These are phyloP conservation scores for Epirrita christyi DNA, from an alignment of 2,888 invertebrate species.

Conservation along the genomic window DNA sequence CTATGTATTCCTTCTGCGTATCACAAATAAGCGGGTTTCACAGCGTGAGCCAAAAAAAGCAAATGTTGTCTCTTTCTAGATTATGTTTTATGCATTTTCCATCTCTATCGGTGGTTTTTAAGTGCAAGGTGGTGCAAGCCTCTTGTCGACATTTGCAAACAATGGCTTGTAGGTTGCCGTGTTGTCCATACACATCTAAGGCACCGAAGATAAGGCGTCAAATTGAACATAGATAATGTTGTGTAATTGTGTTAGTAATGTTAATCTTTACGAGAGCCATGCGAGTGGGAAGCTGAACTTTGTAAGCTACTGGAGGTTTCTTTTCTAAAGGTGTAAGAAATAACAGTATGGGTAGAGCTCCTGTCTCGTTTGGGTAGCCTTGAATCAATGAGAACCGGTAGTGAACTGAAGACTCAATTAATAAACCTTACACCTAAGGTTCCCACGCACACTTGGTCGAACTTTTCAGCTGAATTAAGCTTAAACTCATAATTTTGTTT, in stretches of 20 bases:
- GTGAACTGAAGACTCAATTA: no score
- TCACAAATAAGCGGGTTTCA: constrained; percentile 45
- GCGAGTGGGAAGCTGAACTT: constrained; percentile 6
- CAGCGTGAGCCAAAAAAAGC: constrained; percentile 22
- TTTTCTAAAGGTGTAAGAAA: no score
- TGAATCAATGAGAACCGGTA: no score
- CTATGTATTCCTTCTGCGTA: constrained; percentile 46
- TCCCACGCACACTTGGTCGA: no score
- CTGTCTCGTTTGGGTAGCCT: no score
- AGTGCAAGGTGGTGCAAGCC: constrained; percentile 62
- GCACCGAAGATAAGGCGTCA: constrained; percentile 68
- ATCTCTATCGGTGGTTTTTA: constrained; percentile 45
- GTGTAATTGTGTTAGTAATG: constrained; percentile 33
- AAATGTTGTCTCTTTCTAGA: constrained; percentile 24
- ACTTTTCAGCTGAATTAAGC: no score
- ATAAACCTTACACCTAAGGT: no score
- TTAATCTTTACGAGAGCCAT: constrained; percentile 11
- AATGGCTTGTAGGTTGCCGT: constrained; percentile 78
- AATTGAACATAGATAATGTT: constrained; percentile 62
- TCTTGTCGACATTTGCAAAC: constrained; percentile 80
- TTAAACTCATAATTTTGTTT: no score
- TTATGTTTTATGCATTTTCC: constrained; percentile 38
- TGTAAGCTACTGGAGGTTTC: neutral
- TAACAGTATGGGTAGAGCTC: no score
- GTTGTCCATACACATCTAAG: constrained; percentile 67